These are phyloP conservation scores for Microctenopoma lineatum DNA, from an alignment of 2,797 vertebrate genomes.

Conservation along the genomic window DNA sequence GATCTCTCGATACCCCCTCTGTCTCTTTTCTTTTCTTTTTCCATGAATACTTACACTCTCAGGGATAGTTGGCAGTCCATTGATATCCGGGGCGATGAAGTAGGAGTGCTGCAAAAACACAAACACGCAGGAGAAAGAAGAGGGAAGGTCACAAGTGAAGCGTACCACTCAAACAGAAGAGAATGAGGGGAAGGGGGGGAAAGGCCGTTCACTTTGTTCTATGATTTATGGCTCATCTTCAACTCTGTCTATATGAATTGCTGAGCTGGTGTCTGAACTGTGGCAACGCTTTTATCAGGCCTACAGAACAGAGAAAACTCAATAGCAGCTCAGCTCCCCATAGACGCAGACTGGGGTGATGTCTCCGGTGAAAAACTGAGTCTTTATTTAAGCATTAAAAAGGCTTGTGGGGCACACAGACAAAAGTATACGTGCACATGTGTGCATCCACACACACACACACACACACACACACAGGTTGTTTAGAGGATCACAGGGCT, in stretches of 20 bases:
- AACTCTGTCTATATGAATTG: constrained; percentile 82
- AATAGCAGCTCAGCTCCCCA: constrained; percentile 75
- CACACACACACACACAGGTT: constrained; percentile 44
- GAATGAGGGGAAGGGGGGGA: constrained; percentile 55
- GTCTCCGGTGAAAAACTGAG: constrained; percentile 78
- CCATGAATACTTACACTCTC: constrained; percentile 93
- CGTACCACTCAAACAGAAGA: constrained; percentile 70
- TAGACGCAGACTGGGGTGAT: constrained; percentile 77
- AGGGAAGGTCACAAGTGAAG: constrained; percentile 77
- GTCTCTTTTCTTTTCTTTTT: constrained; percentile 49
- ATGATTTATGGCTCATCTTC: constrained; percentile 83
- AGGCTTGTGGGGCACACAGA: constrained; percentile 63
- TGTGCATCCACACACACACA: constrained; percentile 21
- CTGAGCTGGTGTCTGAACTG: constrained; percentile 81
- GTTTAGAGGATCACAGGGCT: constrained; percentile 83
- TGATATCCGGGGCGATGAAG: constrained; percentile 96
- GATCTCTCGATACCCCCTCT: constrained; percentile 60
- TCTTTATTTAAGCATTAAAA: constrained; percentile 87
- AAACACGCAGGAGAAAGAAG: constrained; percentile 72
- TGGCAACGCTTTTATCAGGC: constrained; percentile 79
- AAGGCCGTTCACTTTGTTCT: constrained; percentile 77
- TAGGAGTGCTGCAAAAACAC: constrained; percentile 90
- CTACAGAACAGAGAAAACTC: constrained; percentile 76
- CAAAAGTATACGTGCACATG: constrained; percentile 24
- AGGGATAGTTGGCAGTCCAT: constrained; percentile 96